Evolutionary conservation across 1,140 invertebrate genomes (phyloP).

Genomic region (Tachypleus tridentatus): DNA sequence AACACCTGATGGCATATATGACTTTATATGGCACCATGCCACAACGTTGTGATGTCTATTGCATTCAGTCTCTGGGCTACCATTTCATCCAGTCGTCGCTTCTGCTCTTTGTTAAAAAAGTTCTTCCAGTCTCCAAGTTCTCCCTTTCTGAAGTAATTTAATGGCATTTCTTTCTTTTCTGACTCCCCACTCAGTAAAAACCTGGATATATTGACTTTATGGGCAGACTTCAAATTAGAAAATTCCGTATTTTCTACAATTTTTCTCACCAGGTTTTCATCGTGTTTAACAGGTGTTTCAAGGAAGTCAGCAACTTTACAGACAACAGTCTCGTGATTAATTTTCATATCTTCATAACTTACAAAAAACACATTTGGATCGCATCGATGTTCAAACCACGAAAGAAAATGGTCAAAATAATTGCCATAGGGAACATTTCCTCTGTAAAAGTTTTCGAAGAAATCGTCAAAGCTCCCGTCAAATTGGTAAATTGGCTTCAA

Average conservation of each 20-base stretch:
- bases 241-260: constrained; percentile 27
- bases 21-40: no score
- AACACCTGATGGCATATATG: no score
- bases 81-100: neutral
- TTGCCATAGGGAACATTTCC: constrained; percentile 33
- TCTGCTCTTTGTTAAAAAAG: constrained; percentile 6
- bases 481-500: constrained; percentile 31
- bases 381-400: constrained; percentile 18
- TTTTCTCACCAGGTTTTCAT: neutral
- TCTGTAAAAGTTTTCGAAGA: constrained; percentile 31
- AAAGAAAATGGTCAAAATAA: constrained; percentile 17
- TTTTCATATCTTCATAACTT: constrained; percentile 18
- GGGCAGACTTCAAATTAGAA: constrained; percentile 26
- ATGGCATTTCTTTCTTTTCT: neutral
- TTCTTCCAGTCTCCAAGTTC: constrained; percentile 9
- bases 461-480: constrained; percentile 29
- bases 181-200: neutral
- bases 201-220: no score
- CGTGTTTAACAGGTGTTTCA: no score
- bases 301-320: no score
- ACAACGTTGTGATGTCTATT: no score
- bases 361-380: constrained; percentile 18
- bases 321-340: no score
- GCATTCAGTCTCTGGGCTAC: no score
- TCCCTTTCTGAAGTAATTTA: constrained; percentile 12